Base-by-base conservation (phyloP, 2,888 invertebrate genomes). In the Eustalomyia histrio region DNA sequence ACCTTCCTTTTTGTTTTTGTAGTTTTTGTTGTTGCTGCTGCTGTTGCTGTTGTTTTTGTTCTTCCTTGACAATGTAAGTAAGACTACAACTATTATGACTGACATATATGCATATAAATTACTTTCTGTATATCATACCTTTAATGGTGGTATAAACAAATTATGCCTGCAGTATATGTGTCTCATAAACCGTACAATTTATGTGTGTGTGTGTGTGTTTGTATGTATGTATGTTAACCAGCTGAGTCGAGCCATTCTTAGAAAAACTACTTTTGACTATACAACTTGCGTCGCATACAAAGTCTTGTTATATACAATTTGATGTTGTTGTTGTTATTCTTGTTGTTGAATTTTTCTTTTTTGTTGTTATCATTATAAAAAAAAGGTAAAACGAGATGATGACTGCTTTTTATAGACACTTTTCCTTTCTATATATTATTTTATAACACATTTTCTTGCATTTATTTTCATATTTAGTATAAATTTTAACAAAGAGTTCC, bases 401-500 rank as follows among this genome's bases (percentile, higher is more conserved):
- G 69, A 65, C 69, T 80, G 72, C 73, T 65, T 53, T 80, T 80
- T 73, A 80, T 76, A 63, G 76, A 67, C 72, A 80, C 76, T 80
- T 76, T 80, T 18, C 47, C 35, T 73, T 21, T 76, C 35, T 39
- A 16, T 35, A 29, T 12, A 6, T 57, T 50, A 57, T 18, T 16
- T 47, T 16, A 29, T 7, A 9, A 1, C 5, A 21, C 29, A 55
- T 55, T 55, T 2, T n/a, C 14, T 2, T 29, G 61, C 63, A 68
- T 55, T 24, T 53, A 50, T 10, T n/a, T 5, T 21, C 2, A 35
- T 35, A 2, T 52, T 14, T 35, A 60, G 5, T n/a, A n/a, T 29
- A 55, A 14, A 8, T 39, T 39, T 39, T 39, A 39, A 39, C 43
- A 47, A 29, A 63, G 16, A 16, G n/a, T 1, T 43, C 47, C 43